Base-by-base conservation (phyloP, 2,113 vertebrate genomes). In the Chaetura pelagica region DNA sequence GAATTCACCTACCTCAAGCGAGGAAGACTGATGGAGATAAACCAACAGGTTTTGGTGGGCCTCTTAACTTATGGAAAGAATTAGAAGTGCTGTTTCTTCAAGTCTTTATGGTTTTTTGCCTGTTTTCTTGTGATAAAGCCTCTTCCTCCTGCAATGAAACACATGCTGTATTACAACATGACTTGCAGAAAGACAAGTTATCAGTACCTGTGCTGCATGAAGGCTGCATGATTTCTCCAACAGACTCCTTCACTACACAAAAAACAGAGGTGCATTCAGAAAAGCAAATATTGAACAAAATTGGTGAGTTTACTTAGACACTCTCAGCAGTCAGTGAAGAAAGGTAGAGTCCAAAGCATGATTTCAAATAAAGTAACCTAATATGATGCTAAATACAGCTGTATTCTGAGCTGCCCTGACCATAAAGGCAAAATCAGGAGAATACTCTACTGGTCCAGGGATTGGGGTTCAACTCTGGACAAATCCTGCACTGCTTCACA, bases 131-230 rank as follows among this genome's bases (percentile, higher is more conserved):
- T 16, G 26, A 66, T 89, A 75, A 96, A 79, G 52, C 22, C 64
- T 96, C 96, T 97, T 98, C 95, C 95, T 96, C 96, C 98, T 98
- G 95, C 58, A 97, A 97, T 2, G 55, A 80, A 86, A 93, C 0
- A 81, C 18, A 83, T 0, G 4, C 29, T 86, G n/a, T 32, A 61
- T 52, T 84, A 35, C 95, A 81, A 17, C 15, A 20, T 42, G 46
- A n/a, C 27, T 34, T 85, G 62, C 9, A 92, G 84, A 68, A 74
- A 61, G 54, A 51, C 6, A 66, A 71, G 46, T 17, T 55, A 69
- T n/a, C 58, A 7, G 20, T 27, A 66, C 16, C 29, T 30, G 30
- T 0, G 22, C 21, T 64, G 77, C 34, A 54, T 2, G 7, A 2
- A 46, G 30, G 8, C 19, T 9, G 16, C 48, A 17, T 3, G 3